phyloP scores from a whole-genome alignment of 2,888 invertebrate species.

The Campaea margaritaria region DNA sequence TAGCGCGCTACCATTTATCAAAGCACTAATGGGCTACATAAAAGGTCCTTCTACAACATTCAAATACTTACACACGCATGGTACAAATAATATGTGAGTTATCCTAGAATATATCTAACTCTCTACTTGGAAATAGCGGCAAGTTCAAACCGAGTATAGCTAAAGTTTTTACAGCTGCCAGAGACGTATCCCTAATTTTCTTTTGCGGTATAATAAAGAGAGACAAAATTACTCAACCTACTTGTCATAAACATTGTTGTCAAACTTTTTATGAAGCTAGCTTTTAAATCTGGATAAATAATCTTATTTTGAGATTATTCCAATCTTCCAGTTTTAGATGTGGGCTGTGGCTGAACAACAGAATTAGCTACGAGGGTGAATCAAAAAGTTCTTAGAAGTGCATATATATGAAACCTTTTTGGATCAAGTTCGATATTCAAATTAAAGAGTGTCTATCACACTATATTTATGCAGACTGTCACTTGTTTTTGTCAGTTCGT shows the following conservation, averaged over 20 bases:
- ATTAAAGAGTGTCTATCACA: no score
- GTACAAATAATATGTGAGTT: no score
- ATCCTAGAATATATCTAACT: no score
- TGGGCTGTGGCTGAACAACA: conserved; percentile 6
- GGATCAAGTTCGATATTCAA: no score
- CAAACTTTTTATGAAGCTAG: conserved; percentile 20
- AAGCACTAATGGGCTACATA: neutral
- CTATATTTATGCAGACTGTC: no score
- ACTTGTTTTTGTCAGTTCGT: no score
- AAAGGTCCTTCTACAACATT: neutral
- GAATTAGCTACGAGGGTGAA: no score
- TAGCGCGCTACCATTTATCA: conserved; percentile 6
- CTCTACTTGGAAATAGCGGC: neutral
- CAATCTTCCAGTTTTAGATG: no score
- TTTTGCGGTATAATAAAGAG: conserved; percentile 12
- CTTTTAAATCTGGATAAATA: conserved; percentile 18
- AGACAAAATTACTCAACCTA: conserved; percentile 12
- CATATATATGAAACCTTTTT: no score
- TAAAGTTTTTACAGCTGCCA: neutral
- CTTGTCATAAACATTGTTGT: conserved; percentile 30
- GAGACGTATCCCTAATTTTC: conserved; percentile 7
- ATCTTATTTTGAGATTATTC: conserved; percentile 27
- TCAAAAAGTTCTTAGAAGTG: no score
- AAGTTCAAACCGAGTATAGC: conserved; percentile 3
- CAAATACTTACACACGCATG: no score